These are phyloP conservation scores for Lamprotornis superbus DNA, from an alignment of 2,113 vertebrate species.

Conservation along the genomic window DNA sequence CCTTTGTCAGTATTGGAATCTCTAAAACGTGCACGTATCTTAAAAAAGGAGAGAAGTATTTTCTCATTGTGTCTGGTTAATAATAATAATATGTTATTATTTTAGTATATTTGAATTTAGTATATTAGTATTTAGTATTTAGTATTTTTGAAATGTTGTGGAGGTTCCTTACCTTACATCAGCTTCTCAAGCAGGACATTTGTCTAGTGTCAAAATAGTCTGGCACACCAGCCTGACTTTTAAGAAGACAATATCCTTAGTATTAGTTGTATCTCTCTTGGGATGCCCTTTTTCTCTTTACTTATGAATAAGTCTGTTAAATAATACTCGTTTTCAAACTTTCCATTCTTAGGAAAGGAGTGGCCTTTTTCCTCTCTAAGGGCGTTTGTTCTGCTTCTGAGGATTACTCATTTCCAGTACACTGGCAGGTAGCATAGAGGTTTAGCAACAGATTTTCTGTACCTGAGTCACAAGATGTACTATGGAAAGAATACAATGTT, in stretches of 20 bases:
- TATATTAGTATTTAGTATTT: too few species aligned
- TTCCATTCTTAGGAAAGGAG: not conserved
- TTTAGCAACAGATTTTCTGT: not conserved
- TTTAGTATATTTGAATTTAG: not conserved
- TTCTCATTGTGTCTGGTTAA: not conserved
- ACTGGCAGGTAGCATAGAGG: not conserved
- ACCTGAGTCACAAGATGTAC: slow-evolving; percentile 8
- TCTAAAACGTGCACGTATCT: not conserved
- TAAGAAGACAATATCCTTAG: not conserved
- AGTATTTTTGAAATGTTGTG: not conserved
- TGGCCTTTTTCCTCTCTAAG: not conserved
- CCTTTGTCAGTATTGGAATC: not conserved
- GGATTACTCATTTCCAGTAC: slow-evolving; percentile 3
- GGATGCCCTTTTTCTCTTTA: not conserved
- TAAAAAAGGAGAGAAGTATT: not conserved
- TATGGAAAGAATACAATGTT: not conserved
- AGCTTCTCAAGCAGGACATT: not conserved
- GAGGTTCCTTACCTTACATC: not conserved
- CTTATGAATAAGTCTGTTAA: not conserved
- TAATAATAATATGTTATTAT: not conserved
- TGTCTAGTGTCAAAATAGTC: not conserved
- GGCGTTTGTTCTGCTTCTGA: not conserved
- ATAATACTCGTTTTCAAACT: not conserved
- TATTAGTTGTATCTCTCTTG: not conserved
- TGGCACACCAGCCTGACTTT: not conserved